Conservation (phyloP, 2,888 invertebrate genomes). For the Perizoma flavofasciatum region DNA sequence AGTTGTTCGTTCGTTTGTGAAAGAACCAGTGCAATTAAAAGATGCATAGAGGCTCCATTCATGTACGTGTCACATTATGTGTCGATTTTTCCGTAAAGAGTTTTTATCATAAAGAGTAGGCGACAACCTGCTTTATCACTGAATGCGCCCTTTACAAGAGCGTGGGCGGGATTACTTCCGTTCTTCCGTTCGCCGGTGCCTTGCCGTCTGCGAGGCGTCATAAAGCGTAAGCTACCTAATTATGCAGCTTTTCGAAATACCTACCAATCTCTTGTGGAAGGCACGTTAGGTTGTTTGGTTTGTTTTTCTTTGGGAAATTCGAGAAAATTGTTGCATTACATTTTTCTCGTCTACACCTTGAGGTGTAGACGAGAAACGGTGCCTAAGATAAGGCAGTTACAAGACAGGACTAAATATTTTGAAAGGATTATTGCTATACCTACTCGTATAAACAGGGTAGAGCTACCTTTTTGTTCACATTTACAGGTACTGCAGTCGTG, state of each 20-base stretch:
- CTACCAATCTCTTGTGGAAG: conserved; percentile 12
- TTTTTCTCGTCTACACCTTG: too few relatives aligned
- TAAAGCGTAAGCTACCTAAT: conserved; percentile 26
- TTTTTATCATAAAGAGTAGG: too few relatives aligned
- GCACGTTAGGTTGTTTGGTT: background rate
- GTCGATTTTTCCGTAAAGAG: too few relatives aligned
- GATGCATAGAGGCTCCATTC: too few relatives aligned
- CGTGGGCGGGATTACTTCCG: conserved; percentile 30
- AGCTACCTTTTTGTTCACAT: background rate
- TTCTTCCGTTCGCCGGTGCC: conserved; percentile 24
- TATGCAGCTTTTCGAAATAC: conserved; percentile 26
- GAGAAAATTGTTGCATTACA: background rate
- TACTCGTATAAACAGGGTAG: too few relatives aligned
- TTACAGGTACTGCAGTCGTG: background rate
- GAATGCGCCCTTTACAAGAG: conserved; percentile 15
- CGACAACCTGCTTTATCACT: conserved; percentile 1
- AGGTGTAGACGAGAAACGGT: background rate
- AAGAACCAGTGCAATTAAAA: too few relatives aligned
- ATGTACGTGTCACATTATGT: too few relatives aligned
- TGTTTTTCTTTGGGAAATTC: background rate
- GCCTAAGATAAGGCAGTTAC: too few relatives aligned
- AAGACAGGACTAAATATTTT: too few relatives aligned
- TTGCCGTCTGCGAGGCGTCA: conserved; percentile 23
- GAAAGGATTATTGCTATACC: too few relatives aligned
- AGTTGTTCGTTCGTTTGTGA: too few relatives aligned